phyloP scores from a whole-genome alignment of 2,797 vertebrate genomes.

The Leuciscus waleckii region DNA sequence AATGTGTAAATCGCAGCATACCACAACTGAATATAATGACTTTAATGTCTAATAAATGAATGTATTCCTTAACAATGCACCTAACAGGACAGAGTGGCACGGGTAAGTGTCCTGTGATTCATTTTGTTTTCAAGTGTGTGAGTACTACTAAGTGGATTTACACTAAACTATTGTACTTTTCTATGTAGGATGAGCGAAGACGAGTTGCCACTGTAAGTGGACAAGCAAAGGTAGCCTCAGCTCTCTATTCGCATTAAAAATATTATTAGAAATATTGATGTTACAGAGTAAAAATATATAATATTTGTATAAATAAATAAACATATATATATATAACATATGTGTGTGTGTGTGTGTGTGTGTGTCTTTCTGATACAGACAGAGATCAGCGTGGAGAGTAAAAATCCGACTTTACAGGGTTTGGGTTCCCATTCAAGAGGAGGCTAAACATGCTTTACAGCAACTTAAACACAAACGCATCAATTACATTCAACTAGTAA shows the following conservation, averaged over 20 bases:
- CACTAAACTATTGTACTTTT: slow-evolving; percentile 24
- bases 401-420: slow-evolving; percentile 93
- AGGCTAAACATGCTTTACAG: slow-evolving; percentile 89
- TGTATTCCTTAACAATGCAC: slow-evolving; percentile 44
- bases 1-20: not conserved
- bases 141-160: not conserved
- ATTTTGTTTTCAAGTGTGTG: slow-evolving; percentile 34
- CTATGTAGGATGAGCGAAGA: slow-evolving; percentile 79
- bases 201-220: slow-evolving; percentile 73
- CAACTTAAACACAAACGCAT: slow-evolving; percentile 90
- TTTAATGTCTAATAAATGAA: not conserved
- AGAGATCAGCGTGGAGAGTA: slow-evolving; percentile 94
- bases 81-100: slow-evolving; percentile 81
- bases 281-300: not conserved
- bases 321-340: not conserved
- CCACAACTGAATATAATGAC: not conserved
- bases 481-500: slow-evolving; percentile 98
- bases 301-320: not conserved
- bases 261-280: not conserved
- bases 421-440: slow-evolving; percentile 92
- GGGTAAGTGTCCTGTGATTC: slow-evolving; percentile 70
- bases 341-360: not conserved
- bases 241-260: not conserved
- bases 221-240: slow-evolving; percentile 73
- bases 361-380: slow-evolving; percentile 86